Conservation (phyloP, 2,888 invertebrate species). For the Pegoplata infirma region DNA sequence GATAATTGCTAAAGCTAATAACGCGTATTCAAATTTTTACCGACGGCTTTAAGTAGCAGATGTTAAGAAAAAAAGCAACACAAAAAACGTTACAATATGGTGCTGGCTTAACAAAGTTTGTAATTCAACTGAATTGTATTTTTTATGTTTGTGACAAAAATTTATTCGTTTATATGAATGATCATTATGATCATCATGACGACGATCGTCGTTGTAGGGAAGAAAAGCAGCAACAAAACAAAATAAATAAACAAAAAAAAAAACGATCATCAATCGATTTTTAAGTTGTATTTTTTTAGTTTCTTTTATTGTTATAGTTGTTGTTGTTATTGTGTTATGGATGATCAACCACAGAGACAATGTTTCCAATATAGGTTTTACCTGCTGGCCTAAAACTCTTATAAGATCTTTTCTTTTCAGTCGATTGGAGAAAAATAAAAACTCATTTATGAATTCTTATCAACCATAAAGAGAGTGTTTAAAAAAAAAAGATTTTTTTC, state of each 20-base stretch:
- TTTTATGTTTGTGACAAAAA: conserved; percentile 56
- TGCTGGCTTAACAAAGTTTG: conserved; percentile 59
- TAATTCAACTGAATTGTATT: conserved; percentile 50
- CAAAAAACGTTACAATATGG: conserved; percentile 13
- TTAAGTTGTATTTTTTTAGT: conserved; percentile 10
- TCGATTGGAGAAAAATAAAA: too few species aligned
- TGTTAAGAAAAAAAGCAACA: too few species aligned
- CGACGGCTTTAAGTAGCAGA: conserved; percentile 44
- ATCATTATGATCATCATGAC: conserved; percentile 20
- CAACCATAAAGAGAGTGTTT: conserved; percentile 28
- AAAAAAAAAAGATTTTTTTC: conserved; percentile 16
- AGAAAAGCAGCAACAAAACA: conserved; percentile 11
- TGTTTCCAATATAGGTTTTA: conserved; percentile 22
- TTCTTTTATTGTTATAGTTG: conserved; percentile 4
- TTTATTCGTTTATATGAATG: conserved; percentile 57
- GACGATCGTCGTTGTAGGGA: conserved; percentile 20
- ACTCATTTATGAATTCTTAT: conserved; percentile 24
- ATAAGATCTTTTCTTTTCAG: conserved; percentile 45
- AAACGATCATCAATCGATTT: conserved; percentile 45
- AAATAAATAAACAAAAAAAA: conserved; percentile 13
- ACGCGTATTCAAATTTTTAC: conserved; percentile 20
- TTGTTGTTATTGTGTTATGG: conserved; percentile 5
- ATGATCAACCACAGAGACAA: conserved; percentile 29
- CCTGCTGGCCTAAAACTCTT: conserved; percentile 55
- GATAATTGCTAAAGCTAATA: conserved; percentile 51